These are phyloP conservation scores for Dufourea novaeangliae DNA, from an alignment of 1,140 invertebrate genomes.

Conservation along the genomic window DNA sequence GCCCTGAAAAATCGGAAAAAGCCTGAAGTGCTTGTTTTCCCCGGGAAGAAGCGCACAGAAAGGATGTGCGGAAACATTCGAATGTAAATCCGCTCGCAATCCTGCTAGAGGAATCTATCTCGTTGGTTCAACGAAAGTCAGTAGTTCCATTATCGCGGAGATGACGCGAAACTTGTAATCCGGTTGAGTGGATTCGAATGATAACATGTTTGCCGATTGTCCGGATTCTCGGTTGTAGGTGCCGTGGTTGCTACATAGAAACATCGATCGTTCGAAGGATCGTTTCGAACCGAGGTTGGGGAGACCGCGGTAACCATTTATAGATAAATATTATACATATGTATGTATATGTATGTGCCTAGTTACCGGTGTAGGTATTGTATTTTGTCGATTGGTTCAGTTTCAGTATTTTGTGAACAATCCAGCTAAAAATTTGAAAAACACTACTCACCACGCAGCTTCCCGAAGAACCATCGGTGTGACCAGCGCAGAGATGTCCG, in stretches of 20 bases:
- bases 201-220: neutral
- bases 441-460: constrained; percentile 90
- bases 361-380: too few species aligned
- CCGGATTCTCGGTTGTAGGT: too few species aligned
- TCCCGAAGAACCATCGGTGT: constrained; percentile 90
- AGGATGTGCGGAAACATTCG: neutral
- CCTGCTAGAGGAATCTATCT: neutral
- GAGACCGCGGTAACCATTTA: too few species aligned
- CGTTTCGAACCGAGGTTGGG: too few species aligned
- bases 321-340: too few species aligned
- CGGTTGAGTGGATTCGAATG: constrained; percentile 24
- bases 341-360: too few species aligned
- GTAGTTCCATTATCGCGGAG: neutral
- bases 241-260: too few species aligned
- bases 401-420: too few species aligned
- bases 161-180: constrained; percentile 33
- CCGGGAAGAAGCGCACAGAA: too few species aligned
- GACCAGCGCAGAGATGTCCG: constrained; percentile 94
- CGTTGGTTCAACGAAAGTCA: neutral
- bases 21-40: too few species aligned
- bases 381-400: too few species aligned
- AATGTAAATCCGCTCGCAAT: neutral
- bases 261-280: neutral
- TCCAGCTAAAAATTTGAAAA: neutral
- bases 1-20: constrained; percentile 83